Evolutionary conservation across 1,140 invertebrate species (phyloP).

Genomic region (Ostrea edulis): DNA sequence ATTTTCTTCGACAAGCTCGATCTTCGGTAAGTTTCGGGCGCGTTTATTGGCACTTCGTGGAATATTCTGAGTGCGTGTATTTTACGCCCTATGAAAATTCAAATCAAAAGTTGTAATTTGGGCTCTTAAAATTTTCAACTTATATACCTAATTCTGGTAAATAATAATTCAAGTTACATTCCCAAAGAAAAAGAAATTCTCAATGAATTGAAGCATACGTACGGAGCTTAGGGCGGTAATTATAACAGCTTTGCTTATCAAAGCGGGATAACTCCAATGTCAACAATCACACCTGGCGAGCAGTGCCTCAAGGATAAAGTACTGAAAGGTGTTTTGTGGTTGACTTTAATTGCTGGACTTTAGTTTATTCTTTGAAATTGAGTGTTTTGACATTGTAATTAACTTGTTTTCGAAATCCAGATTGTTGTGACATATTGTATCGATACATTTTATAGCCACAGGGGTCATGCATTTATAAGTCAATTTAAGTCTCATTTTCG

Average conservation of each 20-base stretch:
- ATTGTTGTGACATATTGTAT: too few relatives aligned
- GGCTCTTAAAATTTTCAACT: not conserved
- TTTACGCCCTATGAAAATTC: not conserved
- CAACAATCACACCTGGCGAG: not conserved
- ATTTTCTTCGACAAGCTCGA: constrained; percentile 27
- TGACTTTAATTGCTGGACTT: not conserved
- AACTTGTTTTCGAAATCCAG: too few relatives aligned
- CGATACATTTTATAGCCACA: too few relatives aligned
- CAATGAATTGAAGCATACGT: not conserved
- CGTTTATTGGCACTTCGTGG: constrained; percentile 18
- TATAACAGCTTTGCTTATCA: not conserved
- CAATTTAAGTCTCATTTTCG: too few relatives aligned
- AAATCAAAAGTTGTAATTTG: not conserved
- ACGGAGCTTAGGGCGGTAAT: not conserved
- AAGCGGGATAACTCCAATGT: constrained; percentile 14
- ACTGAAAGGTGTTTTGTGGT: not conserved
- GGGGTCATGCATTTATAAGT: too few relatives aligned
- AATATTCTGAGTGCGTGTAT: not conserved
- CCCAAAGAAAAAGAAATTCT: not conserved
- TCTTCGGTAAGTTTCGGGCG: constrained; percentile 35
- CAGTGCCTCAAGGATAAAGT: not conserved
- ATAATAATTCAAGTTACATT: not conserved
- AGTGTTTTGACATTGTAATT: too few relatives aligned
- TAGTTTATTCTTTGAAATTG: too few relatives aligned
- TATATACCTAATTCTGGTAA: not conserved